Conservation (phyloP, 2,113 vertebrate species). For the Hippocampus zosterae region DNA sequence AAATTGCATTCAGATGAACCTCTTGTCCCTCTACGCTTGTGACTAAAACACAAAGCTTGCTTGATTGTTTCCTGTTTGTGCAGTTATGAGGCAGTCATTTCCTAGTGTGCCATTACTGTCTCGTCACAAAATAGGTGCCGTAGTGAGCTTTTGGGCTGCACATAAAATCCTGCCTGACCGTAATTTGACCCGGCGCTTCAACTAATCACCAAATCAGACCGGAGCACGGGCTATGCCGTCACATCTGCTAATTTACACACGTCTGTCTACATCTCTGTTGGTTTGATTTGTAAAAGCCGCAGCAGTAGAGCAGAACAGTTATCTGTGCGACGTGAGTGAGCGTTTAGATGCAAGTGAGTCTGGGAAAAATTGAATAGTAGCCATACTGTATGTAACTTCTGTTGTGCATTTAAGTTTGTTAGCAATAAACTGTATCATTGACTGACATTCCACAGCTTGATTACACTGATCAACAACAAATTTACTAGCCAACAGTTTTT, state of each 20-base stretch:
- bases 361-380: not conserved
- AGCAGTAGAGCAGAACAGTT: not conserved
- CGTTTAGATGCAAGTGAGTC: not conserved
- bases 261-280: not conserved
- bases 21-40: not conserved
- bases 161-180: slow-evolving; percentile 8
- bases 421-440: not conserved
- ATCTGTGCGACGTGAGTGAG: not conserved
- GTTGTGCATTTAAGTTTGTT: not conserved
- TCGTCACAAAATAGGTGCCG: not conserved
- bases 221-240: not conserved
- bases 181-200: not conserved
- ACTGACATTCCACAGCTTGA: not conserved
- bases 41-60: not conserved
- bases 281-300: not conserved
- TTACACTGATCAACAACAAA: not conserved
- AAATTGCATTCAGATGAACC: not conserved
- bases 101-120: not conserved
- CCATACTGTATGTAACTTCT: not conserved
- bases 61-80: slow-evolving; percentile 2
- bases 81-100: not conserved
- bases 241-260: not conserved
- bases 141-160: not conserved
- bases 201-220: slow-evolving; percentile 11
- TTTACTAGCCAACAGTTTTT: too few species aligned